A percentile compares a stretch with the other conserved stretches of the same genome.
These are phyloP conservation scores for Axis porcinus DNA, from an alignment of 2,113 vertebrate species.

Conservation along the genomic window DNA sequence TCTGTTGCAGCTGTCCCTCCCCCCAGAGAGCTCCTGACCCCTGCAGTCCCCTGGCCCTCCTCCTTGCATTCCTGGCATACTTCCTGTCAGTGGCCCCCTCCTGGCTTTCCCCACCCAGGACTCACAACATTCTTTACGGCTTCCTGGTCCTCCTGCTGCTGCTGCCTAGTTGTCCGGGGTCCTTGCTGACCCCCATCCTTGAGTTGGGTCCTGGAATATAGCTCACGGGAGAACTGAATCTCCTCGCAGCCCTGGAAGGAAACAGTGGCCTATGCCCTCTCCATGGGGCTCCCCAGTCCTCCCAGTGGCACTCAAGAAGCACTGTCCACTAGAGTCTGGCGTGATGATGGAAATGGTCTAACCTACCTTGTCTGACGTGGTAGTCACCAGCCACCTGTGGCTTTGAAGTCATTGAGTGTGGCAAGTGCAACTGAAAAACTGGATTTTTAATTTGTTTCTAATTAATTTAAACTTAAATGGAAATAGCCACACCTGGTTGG, in stretches of 20 bases:
- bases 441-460: background rate
- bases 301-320: background rate
- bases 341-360: rapidly evolving
- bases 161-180: background rate
- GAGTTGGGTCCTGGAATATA: background rate
- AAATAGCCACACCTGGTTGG: background rate
- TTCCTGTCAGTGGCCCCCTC: background rate
- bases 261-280: background rate
- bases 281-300: background rate
- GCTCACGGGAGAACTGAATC: background rate
- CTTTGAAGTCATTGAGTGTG: background rate
- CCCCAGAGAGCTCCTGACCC: background rate
- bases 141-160: background rate
- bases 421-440: background rate
- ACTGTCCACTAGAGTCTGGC: background rate
- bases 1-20: background rate
- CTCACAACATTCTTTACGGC: background rate
- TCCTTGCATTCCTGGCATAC: slow-evolving; percentile 45
- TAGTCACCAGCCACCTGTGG: background rate
- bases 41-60: background rate
- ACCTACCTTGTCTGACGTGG: background rate
- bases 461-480: background rate
- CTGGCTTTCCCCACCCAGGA: background rate
- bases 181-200: background rate
- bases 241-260: background rate